Percentiles rank a stretch among this genome's conserved stretches.
Evolutionary conservation across 2,113 vertebrate species (phyloP).

Genomic region (Dasyprocta punctata): DNA sequence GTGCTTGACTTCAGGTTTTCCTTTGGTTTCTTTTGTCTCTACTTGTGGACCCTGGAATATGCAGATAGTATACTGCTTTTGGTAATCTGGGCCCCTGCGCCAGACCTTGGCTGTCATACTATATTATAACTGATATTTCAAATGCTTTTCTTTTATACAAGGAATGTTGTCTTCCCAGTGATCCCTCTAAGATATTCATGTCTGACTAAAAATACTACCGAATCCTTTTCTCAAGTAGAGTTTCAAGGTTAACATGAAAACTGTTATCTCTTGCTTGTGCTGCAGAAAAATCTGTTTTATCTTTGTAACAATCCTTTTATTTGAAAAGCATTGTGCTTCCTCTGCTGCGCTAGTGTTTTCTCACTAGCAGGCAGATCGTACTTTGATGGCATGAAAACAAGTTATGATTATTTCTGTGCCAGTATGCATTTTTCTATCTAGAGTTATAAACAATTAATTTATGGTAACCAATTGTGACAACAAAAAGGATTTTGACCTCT

Average conservation of each 20-base stretch:
- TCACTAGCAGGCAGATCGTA: slow-evolving; percentile 20
- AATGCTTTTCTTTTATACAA: slow-evolving; percentile 44
- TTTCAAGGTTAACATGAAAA: slow-evolving; percentile 66
- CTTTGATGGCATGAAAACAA: slow-evolving; percentile 67
- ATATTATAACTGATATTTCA: slow-evolving; percentile 49
- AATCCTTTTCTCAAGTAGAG: slow-evolving; percentile 59
- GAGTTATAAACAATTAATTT: slow-evolving; percentile 76
- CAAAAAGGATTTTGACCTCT: slow-evolving; percentile 68
- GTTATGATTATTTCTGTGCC: slow-evolving; percentile 77
- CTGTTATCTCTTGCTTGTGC: slow-evolving; percentile 66
- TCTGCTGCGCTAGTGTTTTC: background rate
- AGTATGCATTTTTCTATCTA: slow-evolving; percentile 80
- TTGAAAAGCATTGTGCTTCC: slow-evolving; percentile 49
- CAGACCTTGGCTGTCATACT: slow-evolving; percentile 63
- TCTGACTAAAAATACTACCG: slow-evolving; percentile 63
- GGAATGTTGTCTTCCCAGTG: slow-evolving; percentile 30
- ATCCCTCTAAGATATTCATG: slow-evolving; percentile 71
- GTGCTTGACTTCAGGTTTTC: slow-evolving; percentile 61
- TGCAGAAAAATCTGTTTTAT: slow-evolving; percentile 75
- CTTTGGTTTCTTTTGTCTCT: slow-evolving; percentile 63
- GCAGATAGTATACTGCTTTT: slow-evolving; percentile 45
- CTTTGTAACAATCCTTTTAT: slow-evolving; percentile 60
- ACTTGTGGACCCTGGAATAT: slow-evolving; percentile 57
- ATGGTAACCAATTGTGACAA: slow-evolving; percentile 73
- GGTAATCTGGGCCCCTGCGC: background rate